These are phyloP conservation scores for Heterochromis multidens DNA, from an alignment of 2,113 vertebrate genomes.

Conservation along the genomic window DNA sequence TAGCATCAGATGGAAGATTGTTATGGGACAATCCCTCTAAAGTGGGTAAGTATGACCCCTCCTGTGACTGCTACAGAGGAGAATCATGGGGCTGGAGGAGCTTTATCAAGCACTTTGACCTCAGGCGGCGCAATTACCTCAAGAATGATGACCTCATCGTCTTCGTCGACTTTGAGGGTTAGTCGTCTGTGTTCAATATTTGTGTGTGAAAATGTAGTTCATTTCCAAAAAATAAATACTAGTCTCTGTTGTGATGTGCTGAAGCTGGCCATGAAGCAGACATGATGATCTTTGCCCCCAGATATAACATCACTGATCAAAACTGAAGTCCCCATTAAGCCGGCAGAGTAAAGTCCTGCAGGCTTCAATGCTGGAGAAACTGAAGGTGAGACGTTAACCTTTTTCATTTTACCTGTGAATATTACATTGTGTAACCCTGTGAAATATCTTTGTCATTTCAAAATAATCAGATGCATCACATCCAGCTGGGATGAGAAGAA, in stretches of 20 bases:
- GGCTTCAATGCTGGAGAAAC: background rate
- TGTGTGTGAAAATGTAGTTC: background rate
- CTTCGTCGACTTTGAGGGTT: slow-evolving; percentile 75
- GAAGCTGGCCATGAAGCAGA: background rate
- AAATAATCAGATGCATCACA: background rate
- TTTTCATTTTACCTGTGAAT: background rate
- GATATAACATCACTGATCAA: slow-evolving; percentile 70
- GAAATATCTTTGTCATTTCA: background rate
- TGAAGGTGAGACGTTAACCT: background rate
- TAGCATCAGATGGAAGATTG: slow-evolving; percentile 43
- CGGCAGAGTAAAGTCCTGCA: background rate
- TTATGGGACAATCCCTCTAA: slow-evolving; percentile 70
- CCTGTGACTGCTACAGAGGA: slow-evolving; percentile 52
- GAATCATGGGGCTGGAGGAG: slow-evolving; percentile 58
- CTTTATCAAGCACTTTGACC: slow-evolving; percentile 74
- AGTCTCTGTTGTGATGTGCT: background rate
- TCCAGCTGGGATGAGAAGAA: background rate
- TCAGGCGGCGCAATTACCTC: slow-evolving; percentile 67
- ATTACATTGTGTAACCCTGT: background rate
- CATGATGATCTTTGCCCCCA: slow-evolving; percentile 17
- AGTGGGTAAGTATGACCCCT: slow-evolving; percentile 40
- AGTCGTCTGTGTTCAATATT: background rate
- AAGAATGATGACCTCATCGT: slow-evolving; percentile 77
- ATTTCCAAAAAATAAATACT: background rate
- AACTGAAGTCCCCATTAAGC: slow-evolving; percentile 67